Base-by-base conservation (phyloP, 2,113 vertebrate genomes). In the Ceyx cyanopectus region DNA sequence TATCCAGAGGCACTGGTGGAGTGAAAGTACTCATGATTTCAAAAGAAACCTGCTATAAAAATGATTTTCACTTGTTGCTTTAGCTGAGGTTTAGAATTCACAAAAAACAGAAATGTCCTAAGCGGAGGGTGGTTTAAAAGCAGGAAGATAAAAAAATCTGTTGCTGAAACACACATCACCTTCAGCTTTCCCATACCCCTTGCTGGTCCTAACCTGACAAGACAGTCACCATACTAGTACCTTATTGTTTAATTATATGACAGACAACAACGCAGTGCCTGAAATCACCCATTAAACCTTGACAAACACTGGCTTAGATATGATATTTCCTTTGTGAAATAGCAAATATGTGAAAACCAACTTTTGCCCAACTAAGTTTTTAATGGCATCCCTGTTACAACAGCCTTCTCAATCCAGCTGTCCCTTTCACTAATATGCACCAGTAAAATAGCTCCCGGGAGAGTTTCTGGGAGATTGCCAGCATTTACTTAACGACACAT, bases 401-500 rank as follows among this genome's bases (percentile, higher is more conserved):
- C 29, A 60, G 50, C 43, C 58, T 86, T 92, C 57, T 94, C 65
- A 43, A 63, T 61, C 88, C 81, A 94, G 81, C 69, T 83, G 85
- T 84, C 85, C 80, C 65, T 90, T 83, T 79, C 50, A 73, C 82
- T 94, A 78, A 73, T 56, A 78, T 11, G 30, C 48, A 57, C 30
- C 88, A 80, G 50, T 27, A 46, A 81, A 92, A 92, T 10, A 60
- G 76, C 91, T 95, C 94, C 88, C 32, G 3, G 70, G 81, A 91
- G 79, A 57, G 77, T 1, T 81, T 62, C 62, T 58, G 78, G 76
- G 65, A 70, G 54, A 94, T 65, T 70, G 92, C 85, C 87, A 94
- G 86, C 76, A 94, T 92, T 94, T 79, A 86, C 74, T 94, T 96
- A 95, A 94, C 16, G 40, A 94, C 90, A 96, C 75, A 32, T 85